Base-by-base conservation (phyloP, 2,888 invertebrate species). In the Eupithecia insigniata region DNA sequence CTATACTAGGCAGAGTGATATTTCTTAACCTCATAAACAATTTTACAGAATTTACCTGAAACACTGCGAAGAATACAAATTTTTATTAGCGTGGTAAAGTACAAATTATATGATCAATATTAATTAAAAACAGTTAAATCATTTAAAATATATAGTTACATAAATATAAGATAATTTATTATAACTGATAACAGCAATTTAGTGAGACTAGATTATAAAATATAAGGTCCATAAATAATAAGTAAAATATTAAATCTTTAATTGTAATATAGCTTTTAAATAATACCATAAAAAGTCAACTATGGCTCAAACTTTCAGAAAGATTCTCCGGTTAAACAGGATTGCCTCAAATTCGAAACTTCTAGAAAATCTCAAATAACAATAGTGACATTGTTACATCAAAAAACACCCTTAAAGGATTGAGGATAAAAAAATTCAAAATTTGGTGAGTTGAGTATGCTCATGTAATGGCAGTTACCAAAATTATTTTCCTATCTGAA, bases 161-260 rank as follows among this genome's bases (percentile, higher is more conserved):
- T 14, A 12, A 26, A 55, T n/a, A 51, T 51, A 22, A 51, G 51
- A 51, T 51, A 28, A 58, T 58, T 28, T 30, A 18, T 6, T 34
- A 16, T 32, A n/a, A 64, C 46, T 34, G 8, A 65, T 65, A 65
- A 65, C 55, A 70, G 14, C 65, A 66, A 66, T 60, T 60, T 66
- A 70, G 70, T 70, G 70, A 70, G 70, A 70, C 51, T 70, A 70
- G 70, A 55, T 55, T 55, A 26, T 55, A 55, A 46, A 46, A 55
- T 26, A 55, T 55, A 14, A 46, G 6, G 5, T n/a, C 1, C 18
- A 10, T 51, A 51, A 0, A 12, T 51, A 22, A 22, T n/a, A 46
- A 4, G 46, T n/a, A 46, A n/a, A 46, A 51, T 51, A 51, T 22
- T 22, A 0, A 51, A 22, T 46, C 16, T 43, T 43, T 43, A 10